These are phyloP conservation scores for Campoplex nolae DNA, from an alignment of 2,888 invertebrate genomes.

Conservation along the genomic window DNA sequence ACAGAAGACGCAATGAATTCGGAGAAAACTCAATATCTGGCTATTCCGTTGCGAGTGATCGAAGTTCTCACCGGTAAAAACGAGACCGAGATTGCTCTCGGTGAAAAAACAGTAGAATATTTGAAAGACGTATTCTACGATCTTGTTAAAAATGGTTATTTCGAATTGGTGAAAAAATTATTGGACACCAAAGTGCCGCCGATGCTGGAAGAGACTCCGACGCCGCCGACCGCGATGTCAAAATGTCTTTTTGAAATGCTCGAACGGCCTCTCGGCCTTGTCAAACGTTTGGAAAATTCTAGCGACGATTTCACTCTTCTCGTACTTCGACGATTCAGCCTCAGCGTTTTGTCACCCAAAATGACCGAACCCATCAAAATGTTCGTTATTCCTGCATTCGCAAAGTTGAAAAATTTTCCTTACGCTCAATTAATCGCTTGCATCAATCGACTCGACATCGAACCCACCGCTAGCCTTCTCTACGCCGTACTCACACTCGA, in stretches of 20 bases:
- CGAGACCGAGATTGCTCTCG: conserved; percentile 80
- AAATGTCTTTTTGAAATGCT: conserved; percentile 91
- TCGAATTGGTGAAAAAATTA: conserved; percentile 89
- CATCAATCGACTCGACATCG: conserved; percentile 83
- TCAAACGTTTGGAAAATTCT: conserved; percentile 83
- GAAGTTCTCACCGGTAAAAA: conserved; percentile 89
- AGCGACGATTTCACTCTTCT: conserved; percentile 86
- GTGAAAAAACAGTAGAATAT: conserved; percentile 75
- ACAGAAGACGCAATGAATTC: conserved; percentile 82
- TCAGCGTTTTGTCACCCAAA: conserved; percentile 88
- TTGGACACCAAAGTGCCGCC: conserved; percentile 90
- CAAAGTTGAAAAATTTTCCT: conserved; percentile 85
- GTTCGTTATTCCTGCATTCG: conserved; percentile 90
- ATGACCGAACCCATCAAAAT: conserved; percentile 89
- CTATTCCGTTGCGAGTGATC: conserved; percentile 91
- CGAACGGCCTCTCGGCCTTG: conserved; percentile 89
- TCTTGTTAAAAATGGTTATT: conserved; percentile 86
- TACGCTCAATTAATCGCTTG: conserved; percentile 85
- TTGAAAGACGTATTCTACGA: conserved; percentile 80
- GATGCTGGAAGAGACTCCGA: conserved; percentile 88
- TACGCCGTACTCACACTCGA: conserved; percentile 90
- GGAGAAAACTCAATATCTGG: conserved; percentile 85
- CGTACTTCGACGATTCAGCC: conserved; percentile 87
- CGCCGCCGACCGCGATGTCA: conserved; percentile 90
- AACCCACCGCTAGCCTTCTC: conserved; percentile 88